These are phyloP conservation scores for Patella depressa DNA, from an alignment of 2,888 invertebrate genomes.

Conservation along the genomic window DNA sequence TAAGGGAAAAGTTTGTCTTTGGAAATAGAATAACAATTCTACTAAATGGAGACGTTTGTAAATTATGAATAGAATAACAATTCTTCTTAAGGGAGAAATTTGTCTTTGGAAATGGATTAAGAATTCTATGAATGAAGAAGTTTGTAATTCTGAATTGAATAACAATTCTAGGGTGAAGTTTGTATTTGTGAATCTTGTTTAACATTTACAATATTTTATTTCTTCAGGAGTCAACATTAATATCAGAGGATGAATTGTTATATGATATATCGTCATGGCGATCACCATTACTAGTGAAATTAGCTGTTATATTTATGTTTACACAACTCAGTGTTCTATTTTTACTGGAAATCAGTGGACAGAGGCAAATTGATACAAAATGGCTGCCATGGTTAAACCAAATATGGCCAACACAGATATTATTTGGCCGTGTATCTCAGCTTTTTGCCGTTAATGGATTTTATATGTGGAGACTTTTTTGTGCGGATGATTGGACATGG, in stretches of 20 bases:
- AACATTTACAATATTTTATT: background rate
- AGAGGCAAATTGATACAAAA: conserved; percentile 16
- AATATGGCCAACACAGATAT: conserved; percentile 49
- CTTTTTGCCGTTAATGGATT: conserved; percentile 50
- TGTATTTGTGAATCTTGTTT: background rate
- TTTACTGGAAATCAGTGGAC: conserved; percentile 50
- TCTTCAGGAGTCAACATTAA: conserved; percentile 7
- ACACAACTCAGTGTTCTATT: conserved; percentile 53
- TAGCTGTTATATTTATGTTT: conserved; percentile 58
- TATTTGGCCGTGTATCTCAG: conserved; percentile 54
- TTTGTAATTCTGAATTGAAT: background rate
- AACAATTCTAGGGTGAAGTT: background rate
- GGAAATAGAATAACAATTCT: background rate
- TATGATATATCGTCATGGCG: conserved; percentile 46
- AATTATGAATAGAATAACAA: background rate
- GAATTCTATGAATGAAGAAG: background rate
- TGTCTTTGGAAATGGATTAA: no score
- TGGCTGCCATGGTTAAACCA: conserved; percentile 34
- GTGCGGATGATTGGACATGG: conserved; percentile 59
- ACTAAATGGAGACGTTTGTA: background rate
- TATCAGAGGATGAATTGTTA: conserved; percentile 36
- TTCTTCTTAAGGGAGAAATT: background rate
- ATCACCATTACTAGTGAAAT: conserved; percentile 55
- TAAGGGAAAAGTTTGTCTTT: background rate
- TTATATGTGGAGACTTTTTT: conserved; percentile 59